Evolutionary conservation across 2,888 invertebrate species (phyloP), one percentile per base, ranked within the genome.

Genomic region (Synanthedon andrenaeformis): DNA sequence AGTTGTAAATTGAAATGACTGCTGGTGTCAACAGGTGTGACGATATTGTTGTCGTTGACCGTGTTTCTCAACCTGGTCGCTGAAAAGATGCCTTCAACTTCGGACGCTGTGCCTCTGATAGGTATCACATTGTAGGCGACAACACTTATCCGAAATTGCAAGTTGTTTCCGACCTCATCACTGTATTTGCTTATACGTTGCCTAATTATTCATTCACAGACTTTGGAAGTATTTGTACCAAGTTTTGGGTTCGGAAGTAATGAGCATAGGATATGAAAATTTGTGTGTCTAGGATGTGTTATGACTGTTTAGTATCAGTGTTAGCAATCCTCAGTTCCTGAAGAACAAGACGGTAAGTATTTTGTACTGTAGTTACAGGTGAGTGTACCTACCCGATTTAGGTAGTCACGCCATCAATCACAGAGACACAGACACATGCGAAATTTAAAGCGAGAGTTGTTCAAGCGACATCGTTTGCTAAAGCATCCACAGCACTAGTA

Each of bases 51-150:
- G 88, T 97, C 97, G 87, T 93, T 97, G 91, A 97, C 96, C 90
- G 97, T 97, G 88, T 97, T 97, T 92, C 93, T 97, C 89, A 96
- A 97, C 91, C 94, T 97, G 91, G 96, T 98, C 80, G 96, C 96
- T 70, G 97, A 97, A 92, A 96, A 96, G 89, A 94, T 97, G 93
- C 97, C 96, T 84, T 92, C 93, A 66, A 92, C 93, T 73, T 93
- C 93, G 85, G 93, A 93, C 84, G 93, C 93, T 84, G 93, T 93
- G 83, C 93, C 93, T 82, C 89, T 93, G 82, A 93, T 93, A 92
- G 93, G 93, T 93, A 91, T 79, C 66, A 59, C 62, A 68, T 58
- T 57, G 55, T 69, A 69, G 68, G 63, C 62, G 41, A 58, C 60
- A 61, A 52, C 50, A 55, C 51, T 52, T 51, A 52, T 56, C 55